These are phyloP conservation scores for Dinothrombium tinctorium DNA, from an alignment of 1,140 invertebrate species.

Conservation along the genomic window DNA sequence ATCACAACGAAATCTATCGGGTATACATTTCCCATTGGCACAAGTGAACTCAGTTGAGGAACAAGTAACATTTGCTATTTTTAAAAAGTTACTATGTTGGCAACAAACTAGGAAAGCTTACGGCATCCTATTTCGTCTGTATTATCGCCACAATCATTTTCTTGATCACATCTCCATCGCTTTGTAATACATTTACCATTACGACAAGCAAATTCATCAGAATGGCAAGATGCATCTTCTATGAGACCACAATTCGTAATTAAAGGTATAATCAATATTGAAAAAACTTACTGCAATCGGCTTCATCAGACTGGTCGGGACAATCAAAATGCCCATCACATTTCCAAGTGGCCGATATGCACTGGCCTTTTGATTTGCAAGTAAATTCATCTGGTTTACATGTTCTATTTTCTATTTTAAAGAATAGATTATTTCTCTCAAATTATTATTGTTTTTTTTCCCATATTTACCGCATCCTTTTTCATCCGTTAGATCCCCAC, in stretches of 20 bases:
- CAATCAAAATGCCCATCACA: not conserved
- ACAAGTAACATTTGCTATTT: conserved; percentile 7
- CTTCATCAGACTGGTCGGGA: not conserved
- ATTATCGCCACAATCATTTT: conserved; percentile 29
- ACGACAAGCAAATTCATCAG: conserved; percentile 16
- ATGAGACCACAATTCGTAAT: no score
- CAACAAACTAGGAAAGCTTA: not conserved
- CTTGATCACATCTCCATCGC: conserved; percentile 17
- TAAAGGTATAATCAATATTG: no score
- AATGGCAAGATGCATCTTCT: conserved; percentile 9
- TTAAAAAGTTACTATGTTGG: not conserved
- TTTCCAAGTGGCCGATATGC: not conserved
- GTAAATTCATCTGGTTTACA: not conserved
- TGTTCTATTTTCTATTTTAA: not conserved
- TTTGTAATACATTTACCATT: conserved; percentile 18
- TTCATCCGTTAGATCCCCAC: not conserved
- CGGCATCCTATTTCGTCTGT: no score
- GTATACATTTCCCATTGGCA: conserved; percentile 17
- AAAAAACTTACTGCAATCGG: not conserved
- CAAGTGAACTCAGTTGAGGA: conserved; percentile 16
- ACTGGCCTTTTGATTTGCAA: not conserved
- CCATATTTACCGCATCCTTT: not conserved
- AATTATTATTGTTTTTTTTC: not conserved
- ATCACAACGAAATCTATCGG: conserved; percentile 18
- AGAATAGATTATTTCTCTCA: not conserved